Evolutionary conservation across 2,888 invertebrate species (phyloP), one percentile per base, ranked within the genome.

Genomic region (Graphium colonna): DNA sequence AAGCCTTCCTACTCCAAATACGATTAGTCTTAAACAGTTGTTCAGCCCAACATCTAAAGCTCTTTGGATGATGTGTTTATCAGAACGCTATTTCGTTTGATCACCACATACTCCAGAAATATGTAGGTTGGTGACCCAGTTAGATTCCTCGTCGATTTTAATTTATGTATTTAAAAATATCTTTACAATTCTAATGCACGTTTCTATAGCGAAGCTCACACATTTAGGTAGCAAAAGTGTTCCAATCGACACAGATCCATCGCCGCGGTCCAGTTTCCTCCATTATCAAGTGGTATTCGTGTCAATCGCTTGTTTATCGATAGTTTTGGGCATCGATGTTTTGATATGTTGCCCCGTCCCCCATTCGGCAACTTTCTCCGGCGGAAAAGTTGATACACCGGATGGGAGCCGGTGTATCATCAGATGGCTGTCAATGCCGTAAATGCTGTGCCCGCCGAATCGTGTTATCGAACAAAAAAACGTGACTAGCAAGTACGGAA

Each of bases 341-440:
- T 16, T 42, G 43, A 48, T 53, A 51, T 45, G 56, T 49, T 63
- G 67, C 61, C 67, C 66, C 60, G 61, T 66, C 64, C 65, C 55
- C 57, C 56, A 63, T 64, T 59, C 61, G 55, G 68, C 65, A 70
- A 73, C 82, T 82, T 83, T 83, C 82, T 73, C 81, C 73, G 69
- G 67, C 70, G 69, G 60, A 73, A 54, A 78, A 75, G 66, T 65
- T 65, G 70, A 71, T 69, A 67, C 61, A 55, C 70, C 67, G 69
- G 33, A 33, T 9, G 28, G 28, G 28, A 28, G 28, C 28, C 5
- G 28, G 28, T 33, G 33, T 33, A 10, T 33, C 9, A 33, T n/a
- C n/a, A 33, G 33, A n/a, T 33, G 3, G 33, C n/a, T 33, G 33
- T n/a, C 21, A 21, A 21, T 33, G n/a, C 9, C 2, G 33, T 9